Base-by-base conservation (phyloP, 2,113 vertebrate genomes). In the Penelope pileata region DNA sequence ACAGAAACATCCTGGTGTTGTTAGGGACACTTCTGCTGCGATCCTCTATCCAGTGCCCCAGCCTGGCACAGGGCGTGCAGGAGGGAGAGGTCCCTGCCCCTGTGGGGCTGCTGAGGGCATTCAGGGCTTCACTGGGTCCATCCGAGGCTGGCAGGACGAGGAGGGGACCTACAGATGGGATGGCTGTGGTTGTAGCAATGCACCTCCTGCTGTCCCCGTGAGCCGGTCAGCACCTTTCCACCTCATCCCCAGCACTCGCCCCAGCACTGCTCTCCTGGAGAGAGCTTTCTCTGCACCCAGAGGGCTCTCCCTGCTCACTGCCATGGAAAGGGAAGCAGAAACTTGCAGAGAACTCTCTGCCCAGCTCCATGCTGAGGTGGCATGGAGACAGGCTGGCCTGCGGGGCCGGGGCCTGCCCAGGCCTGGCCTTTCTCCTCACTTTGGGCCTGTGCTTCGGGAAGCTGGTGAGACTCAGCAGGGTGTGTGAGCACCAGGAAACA, bases 31-130 rank as follows among this genome's bases (percentile, higher is more conserved):
- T 63, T 29, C 63, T 67, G 6, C 27, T 56, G n/a, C n/a, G n/a
- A n/a, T n/a, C n/a, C n/a, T n/a, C n/a, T n/a, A n/a, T n/a, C n/a
- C n/a, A n/a, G n/a, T n/a, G n/a, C n/a, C 34, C 32, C 51, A 63
- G 42, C 21, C 18, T 9, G 10, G 5, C 34, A 16, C 59, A 38
- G 13, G 6, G 9, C 15, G 5, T 11, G 13, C 0, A 0, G 15
- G 34, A 85, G 16, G 9, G 42, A 88, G 68, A 79, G 79, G 21
- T 3, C 68, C 27, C 32, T 58, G 64, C 18, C 34, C 32, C 64
- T 58, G 17, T 18, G 63, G 38, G 70, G 9, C 23, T 59, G 29
- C 17, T 36, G 43, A 16, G 18, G 7, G 29, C 5, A 16, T n/a
- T n/a, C n/a, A n/a, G n/a, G n/a, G n/a, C n/a, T n/a, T n/a, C n/a